phyloP scores from a whole-genome alignment of 1,140 invertebrate genomes.

The Bombus huntii region DNA sequence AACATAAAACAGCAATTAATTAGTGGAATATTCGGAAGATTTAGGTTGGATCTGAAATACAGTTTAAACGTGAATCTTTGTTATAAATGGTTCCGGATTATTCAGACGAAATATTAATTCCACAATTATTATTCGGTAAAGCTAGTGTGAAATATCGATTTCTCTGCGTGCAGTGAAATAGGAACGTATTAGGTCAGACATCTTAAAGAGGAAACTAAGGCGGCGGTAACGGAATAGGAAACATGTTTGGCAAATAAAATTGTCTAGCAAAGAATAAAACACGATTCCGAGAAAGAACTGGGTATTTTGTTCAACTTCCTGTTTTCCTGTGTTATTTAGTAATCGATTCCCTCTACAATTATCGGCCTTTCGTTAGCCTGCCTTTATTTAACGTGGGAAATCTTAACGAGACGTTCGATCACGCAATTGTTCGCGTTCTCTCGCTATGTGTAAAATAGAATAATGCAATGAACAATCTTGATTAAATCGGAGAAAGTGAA shows the following conservation, averaged over 20 bases:
- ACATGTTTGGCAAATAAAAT: not conserved
- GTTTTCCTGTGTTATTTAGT: not conserved
- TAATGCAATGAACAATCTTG: too few relatives aligned
- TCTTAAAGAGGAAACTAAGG: not conserved
- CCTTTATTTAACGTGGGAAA: not conserved
- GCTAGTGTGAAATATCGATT: not conserved
- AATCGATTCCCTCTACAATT: not conserved
- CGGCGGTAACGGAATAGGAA: not conserved
- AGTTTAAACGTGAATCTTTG: too few relatives aligned
- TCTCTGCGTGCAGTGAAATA: not conserved
- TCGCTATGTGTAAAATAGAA: too few relatives aligned
- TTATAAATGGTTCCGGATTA: too few relatives aligned
- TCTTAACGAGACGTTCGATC: not conserved
- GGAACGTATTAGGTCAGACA: not conserved
- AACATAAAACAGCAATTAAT: constrained; percentile 27
- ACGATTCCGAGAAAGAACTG: not conserved
- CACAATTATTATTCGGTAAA: too few relatives aligned
- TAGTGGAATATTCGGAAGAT: not conserved
- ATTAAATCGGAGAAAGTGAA: too few relatives aligned
- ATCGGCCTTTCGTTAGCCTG: not conserved
- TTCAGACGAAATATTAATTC: too few relatives aligned
- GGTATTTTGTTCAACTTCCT: not conserved
- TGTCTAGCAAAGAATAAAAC: not conserved
- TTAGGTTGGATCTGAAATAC: not conserved
- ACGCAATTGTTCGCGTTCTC: not conserved